phyloP scores from a whole-genome alignment of 92 coral and sea anemone species.

The Phenganax stokvisi region DNA sequence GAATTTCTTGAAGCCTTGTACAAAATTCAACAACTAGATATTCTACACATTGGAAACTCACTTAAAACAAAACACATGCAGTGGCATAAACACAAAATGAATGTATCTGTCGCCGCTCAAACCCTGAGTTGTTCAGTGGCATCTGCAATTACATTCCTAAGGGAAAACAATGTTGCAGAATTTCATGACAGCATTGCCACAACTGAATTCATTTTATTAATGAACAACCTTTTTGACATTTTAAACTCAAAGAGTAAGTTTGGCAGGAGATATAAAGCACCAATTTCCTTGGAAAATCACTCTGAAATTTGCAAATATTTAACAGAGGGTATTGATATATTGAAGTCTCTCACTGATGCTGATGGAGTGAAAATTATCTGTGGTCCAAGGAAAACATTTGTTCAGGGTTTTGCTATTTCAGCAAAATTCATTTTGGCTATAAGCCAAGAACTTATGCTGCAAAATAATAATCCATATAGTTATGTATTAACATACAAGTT shows the following conservation, averaged over 20 bases:
- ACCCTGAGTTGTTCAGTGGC: constrained; percentile 1
- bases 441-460: background rate
- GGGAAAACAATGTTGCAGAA: background rate
- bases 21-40: constrained; percentile 6
- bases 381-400: constrained; percentile 9
- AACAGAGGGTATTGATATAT: background rate
- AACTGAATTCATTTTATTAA: background rate
- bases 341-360: background rate
- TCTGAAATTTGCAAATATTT: background rate
- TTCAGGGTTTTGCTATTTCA: constrained; percentile 9
- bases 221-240: constrained; percentile 11
- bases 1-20: constrained; percentile 12
- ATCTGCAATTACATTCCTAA: background rate
- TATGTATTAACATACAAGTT: constrained; percentile 5
- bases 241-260: constrained; percentile 4
- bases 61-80: background rate
- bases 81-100: constrained; percentile 7
- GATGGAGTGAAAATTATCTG: background rate
- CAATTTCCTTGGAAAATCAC: background rate
- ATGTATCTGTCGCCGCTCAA: background rate
- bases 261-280: constrained; percentile 1
- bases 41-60: background rate
- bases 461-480: background rate
- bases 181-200: constrained; percentile 3
- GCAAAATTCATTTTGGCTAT: background rate